Evolutionary conservation across 2,113 vertebrate genomes (phyloP).

Genomic region (Dascyllus trimaculatus): DNA sequence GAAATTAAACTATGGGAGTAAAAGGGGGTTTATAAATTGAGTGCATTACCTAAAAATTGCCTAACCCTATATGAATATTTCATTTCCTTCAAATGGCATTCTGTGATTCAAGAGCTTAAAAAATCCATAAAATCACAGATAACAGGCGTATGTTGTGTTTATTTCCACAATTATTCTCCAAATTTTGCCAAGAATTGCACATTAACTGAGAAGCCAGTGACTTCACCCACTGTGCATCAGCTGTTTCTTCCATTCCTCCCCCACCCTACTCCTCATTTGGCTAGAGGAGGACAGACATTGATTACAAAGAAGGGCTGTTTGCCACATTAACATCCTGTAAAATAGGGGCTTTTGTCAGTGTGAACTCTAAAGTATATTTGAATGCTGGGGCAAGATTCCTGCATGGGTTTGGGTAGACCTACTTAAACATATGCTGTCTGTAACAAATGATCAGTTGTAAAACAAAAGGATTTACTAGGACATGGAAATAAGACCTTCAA

Average conservation of each 20-base stretch:
- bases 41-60: not conserved
- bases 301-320: slow-evolving; percentile 63
- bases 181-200: slow-evolving; percentile 27
- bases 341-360: slow-evolving; percentile 36
- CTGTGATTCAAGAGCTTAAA: not conserved
- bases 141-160: not conserved
- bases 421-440: slow-evolving; percentile 39
- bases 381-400: slow-evolving; percentile 12
- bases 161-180: not conserved
- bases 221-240: slow-evolving; percentile 77
- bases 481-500: not conserved
- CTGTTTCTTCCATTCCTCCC: slow-evolving; percentile 78
- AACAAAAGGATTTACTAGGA: slow-evolving; percentile 41
- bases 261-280: slow-evolving; percentile 73
- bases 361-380: slow-evolving; percentile 4
- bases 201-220: slow-evolving; percentile 62
- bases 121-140: not conserved
- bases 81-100: not conserved
- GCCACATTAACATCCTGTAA: slow-evolving; percentile 40
- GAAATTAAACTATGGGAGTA: not conserved
- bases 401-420: not conserved
- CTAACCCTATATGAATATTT: not conserved
- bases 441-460: slow-evolving; percentile 40
- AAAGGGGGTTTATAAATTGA: not conserved
- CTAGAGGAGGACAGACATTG: slow-evolving; percentile 66